Evolutionary conservation across 2,888 invertebrate genomes (phyloP).

Genomic region (Metopia argyrocephala): DNA sequence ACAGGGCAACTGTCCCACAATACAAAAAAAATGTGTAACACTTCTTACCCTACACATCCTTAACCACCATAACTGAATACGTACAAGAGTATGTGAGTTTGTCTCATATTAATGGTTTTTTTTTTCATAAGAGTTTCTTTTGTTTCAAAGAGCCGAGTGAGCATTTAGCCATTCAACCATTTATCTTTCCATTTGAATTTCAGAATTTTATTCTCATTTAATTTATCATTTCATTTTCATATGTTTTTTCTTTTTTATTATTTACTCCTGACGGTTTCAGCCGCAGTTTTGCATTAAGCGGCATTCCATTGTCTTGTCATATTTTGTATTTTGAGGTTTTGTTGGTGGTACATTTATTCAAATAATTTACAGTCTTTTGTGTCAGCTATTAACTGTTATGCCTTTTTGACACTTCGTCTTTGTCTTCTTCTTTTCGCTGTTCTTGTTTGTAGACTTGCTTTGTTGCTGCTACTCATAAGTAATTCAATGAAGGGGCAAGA

Average conservation of each 20-base stretch:
- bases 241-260: constrained; percentile 35
- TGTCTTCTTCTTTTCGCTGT: neutral
- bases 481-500: neutral
- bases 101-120: constrained; percentile 32
- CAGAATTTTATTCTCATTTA: constrained; percentile 55
- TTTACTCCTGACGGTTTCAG: constrained; percentile 27
- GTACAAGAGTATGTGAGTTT: constrained; percentile 21
- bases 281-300: constrained; percentile 20
- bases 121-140: constrained; percentile 10
- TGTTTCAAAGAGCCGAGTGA: neutral
- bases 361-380: constrained; percentile 61
- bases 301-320: constrained; percentile 45
- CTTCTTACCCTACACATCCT: constrained; percentile 32
- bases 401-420: constrained; percentile 58
- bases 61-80: neutral
- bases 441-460: neutral
- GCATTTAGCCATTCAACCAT: constrained; percentile 13
- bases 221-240: constrained; percentile 56
- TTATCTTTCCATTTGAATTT: constrained; percentile 31
- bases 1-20: constrained; percentile 32
- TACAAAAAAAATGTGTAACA: constrained; percentile 53
- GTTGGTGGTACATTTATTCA: constrained; percentile 55
- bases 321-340: constrained; percentile 22
- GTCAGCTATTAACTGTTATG: constrained; percentile 62
- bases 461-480: neutral